These are phyloP conservation scores for Psittacula derbiana DNA, from an alignment of 2,797 vertebrate genomes.

Conservation along the genomic window DNA sequence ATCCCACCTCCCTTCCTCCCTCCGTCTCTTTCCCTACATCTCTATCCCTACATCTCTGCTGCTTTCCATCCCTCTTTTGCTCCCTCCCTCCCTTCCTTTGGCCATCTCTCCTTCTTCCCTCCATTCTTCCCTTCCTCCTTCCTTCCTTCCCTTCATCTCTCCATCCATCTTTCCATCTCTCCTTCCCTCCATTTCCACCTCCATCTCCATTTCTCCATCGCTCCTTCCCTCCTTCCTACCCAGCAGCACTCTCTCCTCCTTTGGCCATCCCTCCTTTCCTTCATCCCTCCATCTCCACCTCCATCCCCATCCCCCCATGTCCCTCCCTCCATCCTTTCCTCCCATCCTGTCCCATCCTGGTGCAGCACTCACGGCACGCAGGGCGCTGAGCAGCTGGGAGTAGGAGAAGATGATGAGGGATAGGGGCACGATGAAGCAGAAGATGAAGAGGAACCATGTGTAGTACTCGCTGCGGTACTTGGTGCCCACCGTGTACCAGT, in stretches of 20 bases:
- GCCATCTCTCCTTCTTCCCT: not conserved
- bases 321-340: too few relatives aligned
- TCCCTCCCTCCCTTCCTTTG: too few relatives aligned
- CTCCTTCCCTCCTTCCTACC: too few relatives aligned
- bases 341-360: not conserved
- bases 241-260: too few relatives aligned
- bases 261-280: not conserved
- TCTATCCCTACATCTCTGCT: too few relatives aligned
- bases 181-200: too few relatives aligned
- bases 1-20: too few relatives aligned
- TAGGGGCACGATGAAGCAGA: conserved; percentile 80
- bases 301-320: not conserved
- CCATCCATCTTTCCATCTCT: too few relatives aligned
- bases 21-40: not conserved
- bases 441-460: conserved; percentile 82
- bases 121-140: not conserved
- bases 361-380: conserved; percentile 72
- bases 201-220: too few relatives aligned
- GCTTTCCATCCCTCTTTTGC: too few relatives aligned
- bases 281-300: not conserved
- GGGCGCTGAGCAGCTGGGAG: conserved; percentile 75
- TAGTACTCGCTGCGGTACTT: conserved; percentile 80
- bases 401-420: conserved; percentile 80
- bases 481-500: conserved; percentile 85
- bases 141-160: not conserved